Evolutionary conservation across 1,140 invertebrate genomes (phyloP), one percentile per base, ranked within the genome.

Genomic region (Rhyzopertha dominica): DNA sequence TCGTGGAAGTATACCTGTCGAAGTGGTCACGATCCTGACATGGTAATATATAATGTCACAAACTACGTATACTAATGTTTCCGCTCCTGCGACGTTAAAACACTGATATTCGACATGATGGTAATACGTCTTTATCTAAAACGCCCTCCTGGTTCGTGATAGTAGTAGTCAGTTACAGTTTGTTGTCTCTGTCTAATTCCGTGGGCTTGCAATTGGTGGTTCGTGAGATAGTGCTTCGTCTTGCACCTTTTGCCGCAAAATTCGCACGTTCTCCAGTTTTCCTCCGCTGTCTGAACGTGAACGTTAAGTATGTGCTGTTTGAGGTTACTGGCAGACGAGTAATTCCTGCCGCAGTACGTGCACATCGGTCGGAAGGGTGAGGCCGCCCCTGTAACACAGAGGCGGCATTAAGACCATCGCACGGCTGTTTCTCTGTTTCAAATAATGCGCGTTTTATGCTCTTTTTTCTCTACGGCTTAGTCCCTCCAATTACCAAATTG

Each of bases 301-400:
- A 84, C 79, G 65, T 82, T 82, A 70, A 80, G 77, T 59, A 84
- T 77, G 66, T 85, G 82, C 62, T 85, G 82, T 67, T 81, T 81
- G 30, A 84, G 71, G 63, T 84, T 84, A 51, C 79, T 79, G 54
- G 49, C 40, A 18, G 47, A 43, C 3, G 52, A 54, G 39, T 54
- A 54, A 32, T 47, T 43, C 9, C 49, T 30, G 28, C 47, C 48
- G 25, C 52, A 54, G 34, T 54, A 47, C 22, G 46, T 43, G 34
- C 52, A 54, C 38, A 47, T 50, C 1, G 52, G 52, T 45, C 31
- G 23, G 28, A 34, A 39, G 26, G 47, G 35, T 42, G 39, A 25
- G 28, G 55, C 55, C 55, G 55, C 55, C 55, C 55, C 55, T 58
- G 55, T 43, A 58, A 55, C 39, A 50, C 52, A 54, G 52, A 54